A percentile compares a stretch with the other conserved stretches of the same genome.
These are phyloP conservation scores for Ursus arctos DNA, from an alignment of 2,113 vertebrate genomes.

Conservation along the genomic window DNA sequence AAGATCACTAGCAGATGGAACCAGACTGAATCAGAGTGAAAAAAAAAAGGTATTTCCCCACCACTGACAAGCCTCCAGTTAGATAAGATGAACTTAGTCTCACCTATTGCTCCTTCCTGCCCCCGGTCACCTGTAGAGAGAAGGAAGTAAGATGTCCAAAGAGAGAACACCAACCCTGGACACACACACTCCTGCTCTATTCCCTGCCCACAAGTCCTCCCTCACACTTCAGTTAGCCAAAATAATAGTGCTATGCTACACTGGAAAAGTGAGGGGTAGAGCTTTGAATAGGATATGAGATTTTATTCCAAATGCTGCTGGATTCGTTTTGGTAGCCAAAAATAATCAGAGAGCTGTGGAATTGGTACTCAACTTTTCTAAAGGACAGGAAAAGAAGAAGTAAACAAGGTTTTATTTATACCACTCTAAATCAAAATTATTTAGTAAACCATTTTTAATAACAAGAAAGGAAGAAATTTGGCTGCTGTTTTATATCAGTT, in stretches of 20 bases:
- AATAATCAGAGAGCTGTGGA: neutral
- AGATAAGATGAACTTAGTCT: neutral
- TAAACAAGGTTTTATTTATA: neutral
- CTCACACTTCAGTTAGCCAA: neutral
- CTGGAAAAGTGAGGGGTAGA: neutral
- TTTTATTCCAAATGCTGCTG: neutral
- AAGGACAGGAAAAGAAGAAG: neutral
- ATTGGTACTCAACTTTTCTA: neutral
- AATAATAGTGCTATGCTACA: neutral
- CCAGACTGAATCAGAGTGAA: neutral
- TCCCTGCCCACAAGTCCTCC: neutral
- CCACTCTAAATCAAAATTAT: neutral
- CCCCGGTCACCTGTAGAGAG: neutral
- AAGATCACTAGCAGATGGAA: neutral
- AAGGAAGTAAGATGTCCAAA: neutral
- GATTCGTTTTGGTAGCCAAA: neutral
- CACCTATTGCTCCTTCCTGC: neutral
- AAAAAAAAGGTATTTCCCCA: neutral
- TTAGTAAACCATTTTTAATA: neutral
- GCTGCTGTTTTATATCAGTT: neutral
- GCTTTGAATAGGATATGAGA: neutral
- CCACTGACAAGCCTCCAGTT: neutral
- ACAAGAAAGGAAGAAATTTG: neutral
- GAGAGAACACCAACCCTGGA: neutral
- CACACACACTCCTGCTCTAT: rapidly evolving